Evolutionary conservation across 1,140 invertebrate species (phyloP).

Genomic region (Lutraria rhynchaena): DNA sequence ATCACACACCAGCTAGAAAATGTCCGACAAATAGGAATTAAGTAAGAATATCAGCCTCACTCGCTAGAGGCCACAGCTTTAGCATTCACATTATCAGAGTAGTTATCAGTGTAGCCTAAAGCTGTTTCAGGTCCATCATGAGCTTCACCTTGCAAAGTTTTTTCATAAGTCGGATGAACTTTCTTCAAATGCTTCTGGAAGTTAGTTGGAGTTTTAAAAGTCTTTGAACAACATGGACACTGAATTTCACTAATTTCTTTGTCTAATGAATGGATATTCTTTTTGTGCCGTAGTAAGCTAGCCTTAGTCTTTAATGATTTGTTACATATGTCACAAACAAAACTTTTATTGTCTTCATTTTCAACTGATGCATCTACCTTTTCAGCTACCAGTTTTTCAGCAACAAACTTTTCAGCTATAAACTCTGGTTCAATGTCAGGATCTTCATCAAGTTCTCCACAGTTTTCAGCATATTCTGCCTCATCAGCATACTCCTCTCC

Average conservation of each 20-base stretch:
- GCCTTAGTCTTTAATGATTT: slow-evolving; percentile 30
- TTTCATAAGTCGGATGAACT: slow-evolving; percentile 16
- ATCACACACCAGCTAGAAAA: too few relatives aligned
- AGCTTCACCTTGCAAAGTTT: too few relatives aligned
- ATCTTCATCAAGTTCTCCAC: slow-evolving; percentile 11
- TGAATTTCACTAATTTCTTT: slow-evolving; percentile 9
- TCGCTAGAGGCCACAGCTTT: too few relatives aligned
- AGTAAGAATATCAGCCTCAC: too few relatives aligned
- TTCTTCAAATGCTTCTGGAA: slow-evolving; percentile 47
- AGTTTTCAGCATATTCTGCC: slow-evolving; percentile 23
- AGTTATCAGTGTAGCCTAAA: too few relatives aligned
- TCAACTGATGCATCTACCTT: not conserved
- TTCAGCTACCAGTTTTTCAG: slow-evolving; percentile 39
- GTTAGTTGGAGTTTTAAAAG: not conserved
- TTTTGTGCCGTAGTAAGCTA: slow-evolving; percentile 31
- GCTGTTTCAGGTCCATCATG: too few relatives aligned
- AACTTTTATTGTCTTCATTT: not conserved
- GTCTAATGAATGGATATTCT: slow-evolving; percentile 3
- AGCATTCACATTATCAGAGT: too few relatives aligned
- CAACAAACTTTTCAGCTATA: slow-evolving; percentile 49
- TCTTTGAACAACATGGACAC: slow-evolving; percentile 41
- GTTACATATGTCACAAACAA: slow-evolving; percentile 44
- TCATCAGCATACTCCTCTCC: slow-evolving; percentile 8
- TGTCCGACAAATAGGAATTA: too few relatives aligned
- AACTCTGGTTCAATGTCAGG: not conserved